Conservation (phyloP, 2,113 vertebrate genomes). For the Daboia siamensis region DNA sequence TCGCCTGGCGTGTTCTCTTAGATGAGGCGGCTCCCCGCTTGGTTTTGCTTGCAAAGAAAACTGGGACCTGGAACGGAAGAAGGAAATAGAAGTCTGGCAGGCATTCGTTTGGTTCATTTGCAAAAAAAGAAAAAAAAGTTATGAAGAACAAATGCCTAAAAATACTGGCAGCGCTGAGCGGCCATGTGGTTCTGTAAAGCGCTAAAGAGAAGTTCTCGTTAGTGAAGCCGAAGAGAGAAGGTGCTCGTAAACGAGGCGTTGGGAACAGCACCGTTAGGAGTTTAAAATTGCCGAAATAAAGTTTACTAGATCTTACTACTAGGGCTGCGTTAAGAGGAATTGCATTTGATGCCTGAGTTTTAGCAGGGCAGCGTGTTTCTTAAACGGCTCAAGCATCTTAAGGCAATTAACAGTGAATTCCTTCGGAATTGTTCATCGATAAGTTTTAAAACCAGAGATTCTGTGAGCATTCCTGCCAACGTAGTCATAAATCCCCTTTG, state of each 20-base stretch:
- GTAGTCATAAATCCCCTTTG: not conserved
- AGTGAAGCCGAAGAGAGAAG: not conserved
- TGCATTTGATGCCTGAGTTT: not conserved
- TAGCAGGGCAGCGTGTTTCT: not conserved
- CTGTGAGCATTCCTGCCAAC: not conserved
- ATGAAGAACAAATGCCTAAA: not conserved
- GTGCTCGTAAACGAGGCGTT: not conserved
- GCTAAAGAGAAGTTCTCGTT: not conserved
- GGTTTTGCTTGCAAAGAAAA: not conserved
- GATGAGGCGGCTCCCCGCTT: not conserved
- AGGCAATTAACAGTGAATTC: not conserved
- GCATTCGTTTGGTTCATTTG: not conserved
- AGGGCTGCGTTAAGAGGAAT: not conserved
- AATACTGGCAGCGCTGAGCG: not conserved
- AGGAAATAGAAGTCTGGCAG: not conserved
- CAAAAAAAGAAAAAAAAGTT: not conserved
- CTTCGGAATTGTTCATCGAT: not conserved
- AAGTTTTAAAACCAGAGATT: not conserved
- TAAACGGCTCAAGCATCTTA: not conserved
- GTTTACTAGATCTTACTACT: not conserved
- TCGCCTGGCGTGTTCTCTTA: not conserved
- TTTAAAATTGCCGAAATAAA: not conserved
- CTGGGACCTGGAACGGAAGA: not conserved
- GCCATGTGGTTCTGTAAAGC: not conserved
- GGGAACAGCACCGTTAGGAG: not conserved